Base-by-base conservation (phyloP, 2,797 vertebrate genomes). In the Epinephelus awoara region DNA sequence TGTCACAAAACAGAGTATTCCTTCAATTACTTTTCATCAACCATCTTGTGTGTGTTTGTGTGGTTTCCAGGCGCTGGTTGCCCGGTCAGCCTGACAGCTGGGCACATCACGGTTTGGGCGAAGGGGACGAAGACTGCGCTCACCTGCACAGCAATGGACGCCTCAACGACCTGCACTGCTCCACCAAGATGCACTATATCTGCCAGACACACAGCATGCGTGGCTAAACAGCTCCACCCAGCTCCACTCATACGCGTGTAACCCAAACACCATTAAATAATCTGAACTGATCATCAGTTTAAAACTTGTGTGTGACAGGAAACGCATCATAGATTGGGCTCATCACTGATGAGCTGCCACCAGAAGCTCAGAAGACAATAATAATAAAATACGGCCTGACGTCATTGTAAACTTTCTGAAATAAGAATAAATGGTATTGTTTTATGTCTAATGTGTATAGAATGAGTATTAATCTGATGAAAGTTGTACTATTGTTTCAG, bases 81-180 rank as follows among this genome's bases (percentile, higher is more conserved):
- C 91, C 92, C 0, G 70, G 84, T 0, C 95, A 96, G 77, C 96
- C 95, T 0, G 96, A 96, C 1, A 78, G 90, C 70, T 95, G 92
- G 93, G 59, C 34, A 0, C 68, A 64, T 1, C 92, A 95, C 0
- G 88, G 91, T 0, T 67, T 94, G 0, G 93, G 94, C 0, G 2
- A 9, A 0, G 85, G 88, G 0, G 91, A 91, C 0, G 87, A 96
- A 49, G 96, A 96, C 87, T 96, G 96, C 0, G 95, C 90, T 59
- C 94, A 95, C 38, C 58, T 96, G 3, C 87, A 92, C 0, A 0
- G 0, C 0, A 67, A 92, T 0, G 93, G 95, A 8, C 88, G 64
- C 6, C 94, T 96, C 75, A 96, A 96, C 0, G 93, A 96, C 3
- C 49, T 91, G 0, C 89, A 95, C 38, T 96, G 96, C 77, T 67